Evolutionary conservation across 2,113 vertebrate genomes (phyloP).

Genomic region (Rynchops niger): DNA sequence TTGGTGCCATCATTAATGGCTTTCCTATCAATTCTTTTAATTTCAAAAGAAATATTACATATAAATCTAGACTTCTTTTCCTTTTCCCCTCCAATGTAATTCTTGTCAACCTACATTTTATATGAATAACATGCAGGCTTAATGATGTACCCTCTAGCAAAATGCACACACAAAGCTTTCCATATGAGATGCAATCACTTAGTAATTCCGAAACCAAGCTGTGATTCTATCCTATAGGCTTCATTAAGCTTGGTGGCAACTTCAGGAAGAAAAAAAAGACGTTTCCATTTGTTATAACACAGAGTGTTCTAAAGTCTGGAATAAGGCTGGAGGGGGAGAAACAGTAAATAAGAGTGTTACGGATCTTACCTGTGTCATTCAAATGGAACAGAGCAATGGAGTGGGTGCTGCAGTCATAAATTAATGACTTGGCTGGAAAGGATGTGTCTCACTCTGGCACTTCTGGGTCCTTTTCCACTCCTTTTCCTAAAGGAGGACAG

Average conservation of each 20-base stretch:
- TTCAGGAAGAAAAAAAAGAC: background rate
- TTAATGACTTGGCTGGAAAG: background rate
- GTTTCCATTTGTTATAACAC: background rate
- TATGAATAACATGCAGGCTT: background rate
- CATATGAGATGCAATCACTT: background rate
- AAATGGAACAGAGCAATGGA: background rate
- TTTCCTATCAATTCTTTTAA: background rate
- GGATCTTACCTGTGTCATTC: background rate
- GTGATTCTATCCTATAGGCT: background rate
- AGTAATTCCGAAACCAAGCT: background rate
- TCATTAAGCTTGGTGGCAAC: background rate
- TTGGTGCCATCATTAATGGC: background rate
- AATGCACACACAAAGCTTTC: background rate
- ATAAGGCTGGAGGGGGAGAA: background rate
- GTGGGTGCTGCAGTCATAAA: background rate
- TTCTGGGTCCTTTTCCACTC: background rate
- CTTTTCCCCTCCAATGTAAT: background rate
- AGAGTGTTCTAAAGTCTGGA: background rate
- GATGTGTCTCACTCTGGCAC: background rate
- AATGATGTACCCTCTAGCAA: constrained; percentile 4
- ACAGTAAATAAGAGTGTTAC: background rate
- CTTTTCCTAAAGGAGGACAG: background rate
- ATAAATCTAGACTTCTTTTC: background rate
- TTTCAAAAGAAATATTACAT: background rate
- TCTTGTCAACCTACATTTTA: background rate